phyloP scores from a whole-genome alignment of 2,888 invertebrate species.

The Leptinotarsa haldemani region DNA sequence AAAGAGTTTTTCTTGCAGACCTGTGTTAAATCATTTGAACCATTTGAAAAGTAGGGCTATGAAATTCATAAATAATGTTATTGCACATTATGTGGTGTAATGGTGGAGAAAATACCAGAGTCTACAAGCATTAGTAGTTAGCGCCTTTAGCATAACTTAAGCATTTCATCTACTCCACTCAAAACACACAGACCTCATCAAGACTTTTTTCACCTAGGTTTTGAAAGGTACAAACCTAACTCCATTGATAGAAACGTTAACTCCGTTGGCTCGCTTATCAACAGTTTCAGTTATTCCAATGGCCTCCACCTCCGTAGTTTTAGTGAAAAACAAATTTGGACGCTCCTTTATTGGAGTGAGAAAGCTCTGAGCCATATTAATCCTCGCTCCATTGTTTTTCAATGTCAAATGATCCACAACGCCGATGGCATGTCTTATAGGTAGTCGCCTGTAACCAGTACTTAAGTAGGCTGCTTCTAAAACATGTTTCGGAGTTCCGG shows the following conservation, averaged over 20 bases:
- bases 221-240: constrained; percentile 7
- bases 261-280: constrained; percentile 68
- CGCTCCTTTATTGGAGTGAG: constrained; percentile 80
- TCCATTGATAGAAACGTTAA: constrained; percentile 46
- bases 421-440: constrained; percentile 47
- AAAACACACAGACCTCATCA: no score
- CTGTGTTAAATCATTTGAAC: no score
- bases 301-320: constrained; percentile 78
- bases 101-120: no score
- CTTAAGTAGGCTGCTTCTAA: constrained; percentile 79
- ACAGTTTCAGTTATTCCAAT: constrained; percentile 64
- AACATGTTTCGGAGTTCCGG: constrained; percentile 37
- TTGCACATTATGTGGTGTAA: no score
- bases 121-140: no score
- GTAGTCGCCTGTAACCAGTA: constrained; percentile 81
- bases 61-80: no score
- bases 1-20: no score
- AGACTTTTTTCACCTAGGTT: no score
- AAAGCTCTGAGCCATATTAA: constrained; percentile 75
- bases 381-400: constrained; percentile 55
- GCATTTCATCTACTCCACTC: no score
- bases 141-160: no score
- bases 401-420: constrained; percentile 40
- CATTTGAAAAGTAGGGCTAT: no score
- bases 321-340: constrained; percentile 79